Conservation (phyloP, 2,797 vertebrate species). For the Fistularia commersonii region DNA sequence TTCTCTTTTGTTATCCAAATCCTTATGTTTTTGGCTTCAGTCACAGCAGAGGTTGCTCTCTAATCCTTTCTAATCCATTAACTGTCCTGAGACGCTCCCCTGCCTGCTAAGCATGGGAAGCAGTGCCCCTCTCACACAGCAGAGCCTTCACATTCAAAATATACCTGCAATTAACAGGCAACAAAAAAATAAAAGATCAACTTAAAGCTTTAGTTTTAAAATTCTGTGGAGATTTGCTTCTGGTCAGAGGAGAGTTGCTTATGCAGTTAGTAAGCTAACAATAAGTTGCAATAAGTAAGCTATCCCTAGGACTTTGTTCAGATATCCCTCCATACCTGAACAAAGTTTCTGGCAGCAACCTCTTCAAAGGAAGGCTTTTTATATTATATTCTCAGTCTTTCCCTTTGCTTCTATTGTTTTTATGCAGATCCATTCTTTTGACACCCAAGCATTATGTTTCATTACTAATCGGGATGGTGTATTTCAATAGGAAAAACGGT, state of each 20-base stretch:
- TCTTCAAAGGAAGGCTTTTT: too few relatives aligned
- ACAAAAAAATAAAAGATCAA: constrained; percentile 1
- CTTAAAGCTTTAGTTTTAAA: too few relatives aligned
- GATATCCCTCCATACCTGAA: not conserved
- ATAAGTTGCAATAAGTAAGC: constrained; percentile 53
- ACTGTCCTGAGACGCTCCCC: constrained; percentile 29
- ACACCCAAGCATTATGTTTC: too few relatives aligned
- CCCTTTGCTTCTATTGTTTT: too few relatives aligned
- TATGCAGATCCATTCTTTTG: too few relatives aligned
- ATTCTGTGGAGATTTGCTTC: not conserved
- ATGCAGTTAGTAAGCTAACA: constrained; percentile 5
- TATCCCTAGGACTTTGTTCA: constrained; percentile 66
- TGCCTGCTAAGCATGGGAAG: constrained; percentile 28
- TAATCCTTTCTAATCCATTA: too few relatives aligned
- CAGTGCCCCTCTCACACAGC: constrained; percentile 9
- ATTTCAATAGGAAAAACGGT: too few relatives aligned
- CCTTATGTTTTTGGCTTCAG: constrained; percentile 10
- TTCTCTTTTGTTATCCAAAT: constrained; percentile 21
- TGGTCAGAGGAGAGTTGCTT: constrained; percentile 1
- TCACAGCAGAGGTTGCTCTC: constrained; percentile 23
- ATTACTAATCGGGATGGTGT: too few relatives aligned
- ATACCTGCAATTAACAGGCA: not conserved
- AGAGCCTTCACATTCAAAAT: constrained; percentile 23
- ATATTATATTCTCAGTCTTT: too few relatives aligned
- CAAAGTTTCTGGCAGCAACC: too few relatives aligned